These are phyloP conservation scores for Eleutherodactylus coqui DNA, from an alignment of 2,797 vertebrate genomes.

Conservation along the genomic window DNA sequence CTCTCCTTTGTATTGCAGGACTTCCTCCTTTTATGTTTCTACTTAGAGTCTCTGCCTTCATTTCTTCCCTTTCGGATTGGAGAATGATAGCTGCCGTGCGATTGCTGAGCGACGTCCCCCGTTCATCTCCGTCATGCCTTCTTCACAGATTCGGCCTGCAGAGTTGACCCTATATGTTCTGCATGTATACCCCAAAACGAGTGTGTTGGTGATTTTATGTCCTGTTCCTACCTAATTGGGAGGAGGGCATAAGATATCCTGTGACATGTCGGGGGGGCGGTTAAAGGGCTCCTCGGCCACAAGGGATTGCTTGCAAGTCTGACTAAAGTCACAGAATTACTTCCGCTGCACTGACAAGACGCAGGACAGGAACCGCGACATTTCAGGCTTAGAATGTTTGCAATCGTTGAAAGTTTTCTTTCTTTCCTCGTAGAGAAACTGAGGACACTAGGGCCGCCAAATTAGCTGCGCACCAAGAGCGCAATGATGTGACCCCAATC, in stretches of 20 bases:
- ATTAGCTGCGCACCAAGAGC: no score
- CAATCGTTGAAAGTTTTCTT: not conserved
- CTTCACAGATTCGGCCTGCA: no score
- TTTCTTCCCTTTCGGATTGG: not conserved
- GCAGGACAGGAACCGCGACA: not conserved
- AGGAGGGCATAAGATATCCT: not conserved
- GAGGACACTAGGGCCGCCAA: no score
- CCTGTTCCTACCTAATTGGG: no score
- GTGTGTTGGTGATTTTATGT: not conserved
- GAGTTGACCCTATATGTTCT: no score
- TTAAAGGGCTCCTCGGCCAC: not conserved
- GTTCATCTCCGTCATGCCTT: no score
- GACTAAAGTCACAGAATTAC: not conserved
- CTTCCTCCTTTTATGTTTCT: not conserved
- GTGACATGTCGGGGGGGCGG: no score
- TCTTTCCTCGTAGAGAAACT: not conserved
- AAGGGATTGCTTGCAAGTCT: not conserved
- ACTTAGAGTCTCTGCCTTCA: not conserved
- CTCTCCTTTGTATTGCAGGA: not conserved
- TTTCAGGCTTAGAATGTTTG: not conserved
- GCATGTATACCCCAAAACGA: not conserved
- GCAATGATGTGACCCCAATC: no score
- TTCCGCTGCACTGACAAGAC: not conserved
- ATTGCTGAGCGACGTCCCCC: no score
- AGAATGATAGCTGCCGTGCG: no score